These are phyloP conservation scores for Brachypodius melanocephalos DNA, from an alignment of 2,113 vertebrate genomes.

Conservation along the genomic window DNA sequence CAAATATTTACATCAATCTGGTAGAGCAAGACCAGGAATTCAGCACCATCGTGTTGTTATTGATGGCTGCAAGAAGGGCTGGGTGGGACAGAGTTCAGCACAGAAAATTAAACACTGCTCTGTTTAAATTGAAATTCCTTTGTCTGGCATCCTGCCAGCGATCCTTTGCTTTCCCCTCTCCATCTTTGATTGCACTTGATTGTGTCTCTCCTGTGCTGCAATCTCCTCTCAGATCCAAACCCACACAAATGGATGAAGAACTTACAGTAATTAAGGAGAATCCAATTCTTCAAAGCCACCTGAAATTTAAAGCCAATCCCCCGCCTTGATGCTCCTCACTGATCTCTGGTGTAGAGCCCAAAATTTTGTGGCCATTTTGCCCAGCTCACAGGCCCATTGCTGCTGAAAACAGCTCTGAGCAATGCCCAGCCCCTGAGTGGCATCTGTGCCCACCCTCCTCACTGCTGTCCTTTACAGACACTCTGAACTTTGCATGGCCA, in stretches of 20 bases:
- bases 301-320: background rate
- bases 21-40: background rate
- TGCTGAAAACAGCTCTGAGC: background rate
- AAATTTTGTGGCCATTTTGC: background rate
- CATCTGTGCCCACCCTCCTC: background rate
- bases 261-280: background rate
- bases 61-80: background rate
- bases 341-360: background rate
- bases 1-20: background rate
- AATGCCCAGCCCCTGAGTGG: background rate
- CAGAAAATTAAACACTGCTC: background rate
- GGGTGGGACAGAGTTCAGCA: background rate
- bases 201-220: background rate
- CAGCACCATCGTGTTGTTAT: accelerated
- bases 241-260: background rate
- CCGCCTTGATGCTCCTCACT: background rate
- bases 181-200: background rate
- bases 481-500: accelerated
- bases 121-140: background rate
- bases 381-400: background rate
- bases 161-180: background rate
- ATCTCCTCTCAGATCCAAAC: background rate
- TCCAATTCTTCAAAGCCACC: background rate
- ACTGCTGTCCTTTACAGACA: background rate
- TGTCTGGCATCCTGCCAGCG: background rate